Evolutionary conservation across 2,797 vertebrate species (phyloP), one percentile per base, ranked within the genome.

Genomic region (Sternarchorhynchus goeldii): DNA sequence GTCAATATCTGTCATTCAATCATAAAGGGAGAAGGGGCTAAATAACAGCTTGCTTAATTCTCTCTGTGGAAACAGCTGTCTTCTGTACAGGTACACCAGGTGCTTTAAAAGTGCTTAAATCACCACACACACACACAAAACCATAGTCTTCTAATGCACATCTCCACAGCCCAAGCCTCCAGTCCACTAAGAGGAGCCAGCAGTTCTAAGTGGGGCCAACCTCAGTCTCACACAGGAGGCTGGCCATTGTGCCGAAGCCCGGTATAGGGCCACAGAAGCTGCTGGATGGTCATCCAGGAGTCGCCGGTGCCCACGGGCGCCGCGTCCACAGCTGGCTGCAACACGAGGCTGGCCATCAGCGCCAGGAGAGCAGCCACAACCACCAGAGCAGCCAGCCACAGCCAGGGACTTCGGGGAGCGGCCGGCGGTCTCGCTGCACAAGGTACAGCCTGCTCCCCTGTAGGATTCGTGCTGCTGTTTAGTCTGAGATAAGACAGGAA

Each of bases 201-300:
- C 10, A 17, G 29, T 31, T 65, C 53, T 17, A 20, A 34, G n/a
- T 50, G 29, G 20, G 55, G 57, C 50, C 16, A n/a, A 56, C 17
- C 21, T 60, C 2, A 31, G 36, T 39, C 14, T 89, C 92, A 99
- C 76, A 97, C 91, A 0, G 96, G 96, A 0, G 96, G 96, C 16
- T 95, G 96, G 1, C 93, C 95, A 0, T 97, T 91, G 90, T 97
- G 95, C 41, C 85, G 92, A 10, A 98, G 94, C 81, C 93, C 90
- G 0, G 94, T 88, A 70, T 96, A 95, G 16, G 96, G 96, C 96
- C 96, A 98, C 82, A 99, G 84, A 78, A 98, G 89, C 84, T 98
- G 95, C 90, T 97, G 96, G 65, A 99, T 92, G 29, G 95, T 93
- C 67, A 90, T 92, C 96, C 97, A 98, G 62, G 95, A 93, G 88